phyloP scores from a whole-genome alignment of 2,888 invertebrate genomes.

The Lumbricus terrestris region DNA sequence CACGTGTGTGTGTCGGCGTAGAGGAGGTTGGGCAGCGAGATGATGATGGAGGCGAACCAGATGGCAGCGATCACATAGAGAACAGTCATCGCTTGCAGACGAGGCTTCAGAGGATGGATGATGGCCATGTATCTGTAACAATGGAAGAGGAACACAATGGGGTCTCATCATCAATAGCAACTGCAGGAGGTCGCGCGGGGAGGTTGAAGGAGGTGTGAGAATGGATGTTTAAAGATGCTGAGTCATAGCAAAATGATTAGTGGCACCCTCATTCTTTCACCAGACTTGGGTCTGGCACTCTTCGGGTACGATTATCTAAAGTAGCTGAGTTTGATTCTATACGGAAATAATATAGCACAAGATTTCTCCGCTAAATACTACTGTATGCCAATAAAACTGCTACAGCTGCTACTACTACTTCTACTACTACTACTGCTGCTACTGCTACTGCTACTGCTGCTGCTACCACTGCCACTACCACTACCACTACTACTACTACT shows the following conservation, averaged over 20 bases:
- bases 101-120: slow-evolving; percentile 79
- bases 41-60: slow-evolving; percentile 76
- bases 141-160: neutral
- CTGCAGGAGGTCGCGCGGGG: no score
- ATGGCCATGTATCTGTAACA: slow-evolving; percentile 80
- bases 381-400: neutral
- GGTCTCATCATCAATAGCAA: no score
- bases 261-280: no score
- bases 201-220: no score
- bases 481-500: neutral
- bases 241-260: no score
- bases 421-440: neutral
- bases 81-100: slow-evolving; percentile 79
- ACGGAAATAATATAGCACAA: no score
- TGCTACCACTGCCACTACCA: neutral
- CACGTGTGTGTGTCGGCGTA: slow-evolving; percentile 74
- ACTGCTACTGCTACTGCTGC: neutral
- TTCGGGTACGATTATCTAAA: no score
- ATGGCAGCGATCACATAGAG: slow-evolving; percentile 75
- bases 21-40: slow-evolving; percentile 78
- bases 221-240: no score
- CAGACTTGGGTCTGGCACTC: no score
- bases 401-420: neutral
- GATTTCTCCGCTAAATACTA: no score
- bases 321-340: no score